Conservation (phyloP, 2,888 invertebrate genomes). For the Aleiodes alternator region DNA sequence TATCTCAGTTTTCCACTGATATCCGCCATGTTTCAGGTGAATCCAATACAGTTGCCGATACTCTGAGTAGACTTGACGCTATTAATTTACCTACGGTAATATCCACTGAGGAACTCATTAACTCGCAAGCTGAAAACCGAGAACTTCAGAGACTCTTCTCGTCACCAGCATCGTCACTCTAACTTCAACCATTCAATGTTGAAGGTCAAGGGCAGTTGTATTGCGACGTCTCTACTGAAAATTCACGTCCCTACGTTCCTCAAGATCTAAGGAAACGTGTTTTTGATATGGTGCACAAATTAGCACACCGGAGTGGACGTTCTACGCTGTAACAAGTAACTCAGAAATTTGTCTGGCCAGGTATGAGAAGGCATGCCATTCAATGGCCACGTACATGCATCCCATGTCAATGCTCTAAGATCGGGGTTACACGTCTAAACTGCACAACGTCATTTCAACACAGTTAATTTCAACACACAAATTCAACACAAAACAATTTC, state of each 20-base stretch:
- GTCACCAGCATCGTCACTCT: no score
- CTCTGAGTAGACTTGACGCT: slow-evolving; percentile 27
- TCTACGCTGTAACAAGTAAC: slow-evolving; percentile 51
- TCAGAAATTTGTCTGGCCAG: slow-evolving; percentile 60
- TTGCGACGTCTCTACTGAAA: slow-evolving; percentile 47
- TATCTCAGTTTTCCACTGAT: slow-evolving; percentile 28
- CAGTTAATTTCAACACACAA: no score
- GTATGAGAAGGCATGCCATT: slow-evolving; percentile 57
- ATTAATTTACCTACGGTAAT: slow-evolving; percentile 16
- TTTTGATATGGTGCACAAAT: slow-evolving; percentile 49
- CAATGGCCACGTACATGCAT: slow-evolving; percentile 46
- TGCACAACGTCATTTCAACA: no score
- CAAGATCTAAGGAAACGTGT: background rate
- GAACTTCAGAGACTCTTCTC: background rate
- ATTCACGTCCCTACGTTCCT: slow-evolving; percentile 44
- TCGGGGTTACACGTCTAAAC: slow-evolving; percentile 39
- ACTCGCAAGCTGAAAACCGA: background rate
- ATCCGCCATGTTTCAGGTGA: slow-evolving; percentile 23
- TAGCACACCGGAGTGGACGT: slow-evolving; percentile 54
- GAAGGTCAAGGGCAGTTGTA: slow-evolving; percentile 35
- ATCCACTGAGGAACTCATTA: background rate
- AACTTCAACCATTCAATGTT: no score
- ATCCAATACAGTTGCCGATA: background rate
- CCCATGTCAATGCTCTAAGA: slow-evolving; percentile 66
- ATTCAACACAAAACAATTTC: no score